Base-by-base conservation (phyloP, 2,797 vertebrate species). In the Myiotriccus ornatus region DNA sequence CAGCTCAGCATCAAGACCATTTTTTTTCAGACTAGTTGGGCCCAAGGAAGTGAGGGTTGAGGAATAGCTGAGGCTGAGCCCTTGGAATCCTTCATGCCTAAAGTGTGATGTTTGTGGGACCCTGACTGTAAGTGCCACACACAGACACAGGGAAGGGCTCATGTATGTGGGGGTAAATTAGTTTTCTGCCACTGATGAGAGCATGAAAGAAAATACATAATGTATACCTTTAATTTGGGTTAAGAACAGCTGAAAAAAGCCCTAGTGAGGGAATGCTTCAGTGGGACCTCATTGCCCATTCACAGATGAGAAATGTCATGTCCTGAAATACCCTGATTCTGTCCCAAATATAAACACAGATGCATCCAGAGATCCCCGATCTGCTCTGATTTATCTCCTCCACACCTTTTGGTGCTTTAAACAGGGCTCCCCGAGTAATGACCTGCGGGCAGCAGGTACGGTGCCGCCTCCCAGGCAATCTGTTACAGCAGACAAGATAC, bases 291-390 rank as follows among this genome's bases (percentile, higher is more conserved):
- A 1, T 49, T 53, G 83, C 78, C 82, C 76, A 44, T 79, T 86
- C 83, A 75, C 35, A 62, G 87, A 85, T 86, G 67, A 4, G 4
- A 80, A 95, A 87, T 52, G 32, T 89, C 89, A 90, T 17, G 37
- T 32, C 23, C 43, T 91, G 75, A 92, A 94, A 80, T 80, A 64
- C 34, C 81, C 81, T 73, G 50, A 64, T 64, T 90, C 82, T 76
- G 86, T 73, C 74, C 83, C 64, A 89, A 79, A 89, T 53, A 82
- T 46, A 91, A 90, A 91, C 60, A 60, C 49, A 52, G 46, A 37
- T 41, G 47, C 3, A 23, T 8, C 73, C 59, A 73, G 79, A 43
- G 64, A 71, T 67, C 62, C 53, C 32, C 0, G 0, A n/a, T 55
- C 70, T 67, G 37, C 43, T 84, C 63, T 62, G 74, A 75, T 95